Conservation (phyloP, 2,888 invertebrate species). For the Papilio demoleus region DNA sequence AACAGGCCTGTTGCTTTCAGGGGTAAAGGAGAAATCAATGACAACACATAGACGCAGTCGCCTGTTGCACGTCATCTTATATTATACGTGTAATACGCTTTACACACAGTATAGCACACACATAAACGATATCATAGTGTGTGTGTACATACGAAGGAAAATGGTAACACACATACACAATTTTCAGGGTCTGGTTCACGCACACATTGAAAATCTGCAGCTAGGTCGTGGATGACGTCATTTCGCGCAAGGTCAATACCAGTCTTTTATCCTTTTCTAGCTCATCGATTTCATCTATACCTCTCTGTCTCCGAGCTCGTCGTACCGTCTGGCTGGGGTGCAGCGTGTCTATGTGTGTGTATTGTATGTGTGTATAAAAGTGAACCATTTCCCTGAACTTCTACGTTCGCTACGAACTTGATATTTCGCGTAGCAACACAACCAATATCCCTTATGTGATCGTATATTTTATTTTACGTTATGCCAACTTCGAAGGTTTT, state of each 20-base stretch:
- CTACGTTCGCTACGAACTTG: constrained; percentile 33
- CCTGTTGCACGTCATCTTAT: constrained; percentile 61
- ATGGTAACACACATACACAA: constrained; percentile 51
- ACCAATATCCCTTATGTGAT: constrained; percentile 24
- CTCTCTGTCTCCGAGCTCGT: constrained; percentile 62
- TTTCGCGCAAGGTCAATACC: constrained; percentile 81
- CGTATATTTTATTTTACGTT: constrained; percentile 3
- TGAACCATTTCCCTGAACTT: constrained; percentile 31
- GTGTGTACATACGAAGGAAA: constrained; percentile 47
- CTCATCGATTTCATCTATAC: constrained; percentile 48
- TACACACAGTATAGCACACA: constrained; percentile 35
- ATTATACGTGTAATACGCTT: constrained; percentile 36
- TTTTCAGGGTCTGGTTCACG: constrained; percentile 80
- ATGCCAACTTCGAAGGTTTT: constrained; percentile 4
- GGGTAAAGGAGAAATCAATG: constrained; percentile 70
- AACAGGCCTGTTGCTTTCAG: constrained; percentile 67
- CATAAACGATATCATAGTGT: constrained; percentile 31
- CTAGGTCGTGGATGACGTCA: constrained; percentile 86
- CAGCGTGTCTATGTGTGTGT: constrained; percentile 32
- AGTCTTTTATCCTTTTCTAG: constrained; percentile 59
- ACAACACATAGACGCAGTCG: constrained; percentile 58
- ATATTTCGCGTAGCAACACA: constrained; percentile 29
- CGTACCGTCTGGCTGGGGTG: constrained; percentile 64
- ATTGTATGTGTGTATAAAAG: constrained; percentile 24
- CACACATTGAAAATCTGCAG: constrained; percentile 76